Base-by-base conservation (phyloP, 37 sponge, comb jelly and placozoan species). In the Chondrilla cf. caribensis region DNA sequence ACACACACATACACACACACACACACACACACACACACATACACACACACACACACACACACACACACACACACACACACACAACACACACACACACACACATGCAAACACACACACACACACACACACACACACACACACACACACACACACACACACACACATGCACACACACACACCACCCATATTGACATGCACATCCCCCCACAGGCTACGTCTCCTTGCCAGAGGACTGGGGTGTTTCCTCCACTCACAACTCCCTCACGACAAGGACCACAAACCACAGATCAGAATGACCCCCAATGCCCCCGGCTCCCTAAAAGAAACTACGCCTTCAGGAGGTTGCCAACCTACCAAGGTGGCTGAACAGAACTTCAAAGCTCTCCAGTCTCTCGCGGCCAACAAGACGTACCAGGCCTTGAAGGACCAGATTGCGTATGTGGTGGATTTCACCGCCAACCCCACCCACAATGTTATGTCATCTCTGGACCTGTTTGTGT, bases 171-270 rank as follows among this genome's bases (percentile, higher is more conserved):
- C n/a, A n/a, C n/a, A n/a, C n/a, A n/a, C n/a, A n/a, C n/a, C n/a
- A n/a, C n/a, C n/a, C n/a, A n/a, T n/a, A n/a, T n/a, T n/a, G n/a
- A n/a, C n/a, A n/a, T n/a, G n/a, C n/a, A n/a, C n/a, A n/a, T n/a
- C n/a, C 11, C 11, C 51, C 39, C 28, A 24, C 79, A 94, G 94
- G 60, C 90, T 95, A 57, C 72, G 93, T n/a, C 64, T 95, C 28
- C 44, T 90, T 0, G 68, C 88, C 38, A 44, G 93, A 47, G 80
- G 87, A 3, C 42, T 95, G 57, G 88, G 87, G 32, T 77, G 84
- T 18, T 92, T 90, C 78, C 44, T 92, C 24, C 60, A 79, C 68
- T 87, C 77, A 21, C 93, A 92, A 80, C 78, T 90, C 51, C 93
- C 93, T 31, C 75, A 87, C 0, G 92, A 95, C 70, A 43, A 54